phyloP scores from a whole-genome alignment of 2,888 invertebrate species.

The Eristalis arbustorum region DNA sequence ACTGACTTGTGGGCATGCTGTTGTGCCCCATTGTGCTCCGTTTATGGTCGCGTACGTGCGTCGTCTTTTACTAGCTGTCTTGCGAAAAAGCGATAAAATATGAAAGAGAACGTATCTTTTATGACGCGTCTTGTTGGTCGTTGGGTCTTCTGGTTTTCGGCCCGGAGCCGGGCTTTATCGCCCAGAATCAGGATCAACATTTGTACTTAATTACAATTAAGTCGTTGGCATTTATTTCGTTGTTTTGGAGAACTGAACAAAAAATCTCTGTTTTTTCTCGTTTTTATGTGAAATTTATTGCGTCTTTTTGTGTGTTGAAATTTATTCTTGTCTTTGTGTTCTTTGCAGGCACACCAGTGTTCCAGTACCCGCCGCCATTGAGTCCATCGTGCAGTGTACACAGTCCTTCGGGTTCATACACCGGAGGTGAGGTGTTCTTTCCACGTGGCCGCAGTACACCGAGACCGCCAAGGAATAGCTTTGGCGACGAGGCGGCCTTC shows the following conservation, averaged over 20 bases:
- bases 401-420: constrained; percentile 75
- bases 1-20: constrained; percentile 30
- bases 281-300: constrained; percentile 19
- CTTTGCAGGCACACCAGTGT: constrained; percentile 78
- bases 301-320: neutral
- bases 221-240: constrained; percentile 28
- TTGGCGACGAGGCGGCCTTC: constrained; percentile 77
- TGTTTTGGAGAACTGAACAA: neutral
- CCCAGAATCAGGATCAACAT: constrained; percentile 60
- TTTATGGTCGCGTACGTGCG: neutral
- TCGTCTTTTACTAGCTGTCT: constrained; percentile 53
- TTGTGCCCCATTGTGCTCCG: constrained; percentile 3
- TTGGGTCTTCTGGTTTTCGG: neutral
- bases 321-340: neutral
- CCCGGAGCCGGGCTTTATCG: constrained; percentile 30
- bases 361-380: constrained; percentile 79
- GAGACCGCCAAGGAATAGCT: constrained; percentile 77
- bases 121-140: constrained; percentile 26
- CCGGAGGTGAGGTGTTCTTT: constrained; percentile 78
- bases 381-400: constrained; percentile 79
- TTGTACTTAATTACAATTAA: constrained; percentile 61
- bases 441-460: constrained; percentile 77
- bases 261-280: neutral
- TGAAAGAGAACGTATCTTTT: constrained; percentile 58
- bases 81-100: constrained; percentile 62